Evolutionary conservation across 2,797 vertebrate genomes (phyloP).

Genomic region (Gallinago solitaria): DNA sequence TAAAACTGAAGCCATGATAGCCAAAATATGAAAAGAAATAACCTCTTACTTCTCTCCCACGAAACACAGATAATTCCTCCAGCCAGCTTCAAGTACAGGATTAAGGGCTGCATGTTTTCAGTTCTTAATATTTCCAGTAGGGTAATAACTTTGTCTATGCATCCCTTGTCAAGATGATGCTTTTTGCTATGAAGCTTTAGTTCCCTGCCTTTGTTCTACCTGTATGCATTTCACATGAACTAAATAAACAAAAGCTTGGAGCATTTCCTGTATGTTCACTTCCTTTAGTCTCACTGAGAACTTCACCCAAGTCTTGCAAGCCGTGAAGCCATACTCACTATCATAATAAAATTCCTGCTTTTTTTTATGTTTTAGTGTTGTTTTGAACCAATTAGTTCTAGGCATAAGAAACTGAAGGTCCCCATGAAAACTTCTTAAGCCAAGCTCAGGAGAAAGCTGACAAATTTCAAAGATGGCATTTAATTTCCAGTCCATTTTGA

Average conservation of each 20-base stretch:
- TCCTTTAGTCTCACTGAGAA: not conserved
- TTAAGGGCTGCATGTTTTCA: not conserved
- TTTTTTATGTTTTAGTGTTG: not conserved
- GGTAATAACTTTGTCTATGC: not conserved
- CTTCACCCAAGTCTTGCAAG: not conserved
- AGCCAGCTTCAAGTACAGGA: not conserved
- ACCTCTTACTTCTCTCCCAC: rapidly evolving
- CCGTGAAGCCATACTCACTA: not conserved
- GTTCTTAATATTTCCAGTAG: not conserved
- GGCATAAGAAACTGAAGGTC: not conserved
- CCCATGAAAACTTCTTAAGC: not conserved
- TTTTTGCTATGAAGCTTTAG: not conserved
- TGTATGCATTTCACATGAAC: not conserved
- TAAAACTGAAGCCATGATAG: not conserved
- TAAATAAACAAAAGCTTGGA: not conserved
- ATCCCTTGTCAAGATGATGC: not conserved
- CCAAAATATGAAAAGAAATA: not conserved
- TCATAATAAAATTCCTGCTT: not conserved
- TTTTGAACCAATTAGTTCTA: not conserved
- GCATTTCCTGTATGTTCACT: not conserved
- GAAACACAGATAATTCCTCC: not conserved
- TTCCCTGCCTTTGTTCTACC: not conserved
- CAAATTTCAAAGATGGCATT: not conserved
- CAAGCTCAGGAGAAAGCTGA: not conserved
- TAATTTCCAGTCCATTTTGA: not conserved